Conservation (phyloP, 2,888 invertebrate species). For the Hyppa rectilinea region DNA sequence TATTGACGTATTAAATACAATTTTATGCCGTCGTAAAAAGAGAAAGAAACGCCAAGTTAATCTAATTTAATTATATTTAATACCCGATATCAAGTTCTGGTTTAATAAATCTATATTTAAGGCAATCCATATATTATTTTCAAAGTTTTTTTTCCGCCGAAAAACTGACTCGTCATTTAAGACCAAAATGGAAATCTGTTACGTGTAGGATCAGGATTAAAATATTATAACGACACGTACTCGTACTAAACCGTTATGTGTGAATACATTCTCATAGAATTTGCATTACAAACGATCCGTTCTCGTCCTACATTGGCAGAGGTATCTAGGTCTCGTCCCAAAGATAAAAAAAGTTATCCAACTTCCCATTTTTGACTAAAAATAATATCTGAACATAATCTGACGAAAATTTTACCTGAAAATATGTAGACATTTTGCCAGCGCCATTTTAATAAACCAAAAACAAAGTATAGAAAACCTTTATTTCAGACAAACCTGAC, state of each 20-base stretch:
- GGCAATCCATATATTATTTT: no score
- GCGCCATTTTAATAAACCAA: not conserved
- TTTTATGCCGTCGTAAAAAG: slow-evolving; percentile 11
- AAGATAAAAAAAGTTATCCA: slow-evolving; percentile 29
- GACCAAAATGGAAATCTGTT: slow-evolving; percentile 1
- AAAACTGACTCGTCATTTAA: slow-evolving; percentile 2
- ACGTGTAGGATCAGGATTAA: slow-evolving; percentile 1
- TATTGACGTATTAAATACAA: slow-evolving; percentile 17
- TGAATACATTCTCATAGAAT: slow-evolving; percentile 33
- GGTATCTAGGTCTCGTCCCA: slow-evolving; percentile 18
- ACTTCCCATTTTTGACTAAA: not conserved
- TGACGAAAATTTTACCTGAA: not conserved
- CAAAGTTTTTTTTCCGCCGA: slow-evolving; percentile 4
- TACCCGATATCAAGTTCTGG: slow-evolving; percentile 13
- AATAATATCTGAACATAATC: not conserved
- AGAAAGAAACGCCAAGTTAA: slow-evolving; percentile 7
- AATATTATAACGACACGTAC: not conserved
- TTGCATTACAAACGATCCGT: slow-evolving; percentile 37
- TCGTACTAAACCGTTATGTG: slow-evolving; percentile 17
- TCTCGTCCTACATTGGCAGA: slow-evolving; percentile 13
- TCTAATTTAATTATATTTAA: slow-evolving; percentile 44
- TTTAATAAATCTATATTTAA: slow-evolving; percentile 16
- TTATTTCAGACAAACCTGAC: not conserved
- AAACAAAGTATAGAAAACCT: not conserved
- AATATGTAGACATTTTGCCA: not conserved